phyloP scores from a whole-genome alignment of 1,140 invertebrate genomes.

The Zaprionus kolodkinae region DNA sequence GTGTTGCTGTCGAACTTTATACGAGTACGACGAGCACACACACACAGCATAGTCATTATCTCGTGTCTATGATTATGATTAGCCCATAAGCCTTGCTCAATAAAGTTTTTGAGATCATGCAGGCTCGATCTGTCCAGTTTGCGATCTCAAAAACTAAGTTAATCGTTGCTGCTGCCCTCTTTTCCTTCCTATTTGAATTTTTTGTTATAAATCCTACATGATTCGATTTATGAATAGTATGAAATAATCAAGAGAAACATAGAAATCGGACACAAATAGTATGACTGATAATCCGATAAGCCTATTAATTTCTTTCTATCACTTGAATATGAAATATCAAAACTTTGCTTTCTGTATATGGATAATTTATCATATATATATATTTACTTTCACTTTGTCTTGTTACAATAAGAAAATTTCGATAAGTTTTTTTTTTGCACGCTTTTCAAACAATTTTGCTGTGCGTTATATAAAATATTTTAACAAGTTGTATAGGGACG shows the following conservation, averaged over 20 bases:
- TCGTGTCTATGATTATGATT: constrained; percentile 24
- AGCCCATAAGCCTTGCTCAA: constrained; percentile 43
- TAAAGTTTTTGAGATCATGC: constrained; percentile 12
- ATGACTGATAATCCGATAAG: too few relatives aligned
- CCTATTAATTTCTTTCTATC: too few relatives aligned
- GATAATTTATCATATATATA: constrained; percentile 20
- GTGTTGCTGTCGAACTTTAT: constrained; percentile 19
- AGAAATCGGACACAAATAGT: too few relatives aligned
- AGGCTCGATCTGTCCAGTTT: not conserved
- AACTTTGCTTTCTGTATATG: not conserved
- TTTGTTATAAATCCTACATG: too few relatives aligned
- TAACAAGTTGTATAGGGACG: constrained; percentile 13
- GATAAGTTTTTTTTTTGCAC: not conserved
- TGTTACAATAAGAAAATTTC: constrained; percentile 9
- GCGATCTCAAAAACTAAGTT: not conserved
- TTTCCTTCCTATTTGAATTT: too few relatives aligned
- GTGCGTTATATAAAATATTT: constrained; percentile 21
- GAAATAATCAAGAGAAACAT: too few relatives aligned
- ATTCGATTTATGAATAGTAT: too few relatives aligned
- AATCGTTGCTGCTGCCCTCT: not conserved
- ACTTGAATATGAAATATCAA: not conserved
- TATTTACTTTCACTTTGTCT: constrained; percentile 39
- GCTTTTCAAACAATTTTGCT: constrained; percentile 12
- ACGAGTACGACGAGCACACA: constrained; percentile 21
- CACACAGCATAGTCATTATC: constrained; percentile 28